Conservation (phyloP, 1,140 invertebrate species). For the Sycophaga agraensis region DNA sequence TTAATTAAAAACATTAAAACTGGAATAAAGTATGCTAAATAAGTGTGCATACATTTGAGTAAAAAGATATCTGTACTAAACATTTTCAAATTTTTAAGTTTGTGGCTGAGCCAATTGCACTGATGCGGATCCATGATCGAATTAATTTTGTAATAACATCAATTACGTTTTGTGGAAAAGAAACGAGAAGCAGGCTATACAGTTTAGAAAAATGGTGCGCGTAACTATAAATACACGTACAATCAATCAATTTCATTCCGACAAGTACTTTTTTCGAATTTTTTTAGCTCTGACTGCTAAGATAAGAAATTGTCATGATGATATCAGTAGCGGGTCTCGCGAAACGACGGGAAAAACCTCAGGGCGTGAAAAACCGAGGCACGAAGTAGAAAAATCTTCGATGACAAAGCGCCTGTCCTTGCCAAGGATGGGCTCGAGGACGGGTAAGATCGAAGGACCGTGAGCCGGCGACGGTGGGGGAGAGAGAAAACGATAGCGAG, state of each 20-base stretch:
- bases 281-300: neutral
- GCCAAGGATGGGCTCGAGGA: neutral
- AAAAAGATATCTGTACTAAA: too few species aligned
- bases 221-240: conserved; percentile 8
- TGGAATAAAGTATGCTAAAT: too few species aligned
- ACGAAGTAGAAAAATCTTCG: conserved; percentile 16
- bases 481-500: conserved; percentile 6
- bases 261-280: neutral
- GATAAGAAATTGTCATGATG: conserved; percentile 5
- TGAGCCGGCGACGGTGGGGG: neutral
- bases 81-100: too few species aligned
- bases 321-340: neutral
- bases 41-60: too few species aligned
- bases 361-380: neutral
- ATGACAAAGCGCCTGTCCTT: conserved; percentile 25
- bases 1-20: too few species aligned
- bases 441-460: conserved; percentile 11
- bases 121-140: too few species aligned
- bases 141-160: too few species aligned
- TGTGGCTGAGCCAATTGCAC: too few species aligned
- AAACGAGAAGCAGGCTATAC: too few species aligned
- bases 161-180: too few species aligned
- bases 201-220: too few species aligned
- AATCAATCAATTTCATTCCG: conserved; percentile 16
- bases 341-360: neutral